These are phyloP conservation scores for Aphodius sticticus DNA, from an alignment of 2,888 invertebrate genomes.

Conservation along the genomic window DNA sequence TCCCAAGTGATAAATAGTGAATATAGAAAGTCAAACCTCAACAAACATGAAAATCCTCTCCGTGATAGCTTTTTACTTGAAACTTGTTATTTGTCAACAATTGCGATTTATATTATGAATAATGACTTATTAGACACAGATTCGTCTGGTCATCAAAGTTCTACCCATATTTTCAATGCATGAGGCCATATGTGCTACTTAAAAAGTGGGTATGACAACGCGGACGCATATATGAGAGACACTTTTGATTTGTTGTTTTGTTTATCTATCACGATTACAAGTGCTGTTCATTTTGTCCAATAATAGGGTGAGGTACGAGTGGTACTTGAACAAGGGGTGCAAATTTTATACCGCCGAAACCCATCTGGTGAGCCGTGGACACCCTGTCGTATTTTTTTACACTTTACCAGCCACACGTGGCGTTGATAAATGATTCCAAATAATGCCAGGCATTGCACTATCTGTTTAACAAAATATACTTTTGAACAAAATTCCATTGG, in stretches of 20 bases:
- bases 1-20: no score
- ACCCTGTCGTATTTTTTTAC: not conserved
- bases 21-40: no score
- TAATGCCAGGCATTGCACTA: not conserved
- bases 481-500: no score
- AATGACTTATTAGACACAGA: no score
- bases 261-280: conserved; percentile 45
- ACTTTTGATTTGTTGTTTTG: conserved; percentile 32
- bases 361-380: conserved; percentile 34
- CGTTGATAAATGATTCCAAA: not conserved
- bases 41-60: no score
- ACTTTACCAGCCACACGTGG: not conserved
- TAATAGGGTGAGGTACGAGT: conserved; percentile 40
- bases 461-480: not conserved
- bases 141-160: no score
- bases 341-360: conserved; percentile 32
- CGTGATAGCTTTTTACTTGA: no score
- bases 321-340: conserved; percentile 39
- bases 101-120: no score
- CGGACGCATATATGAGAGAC: not conserved
- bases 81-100: no score
- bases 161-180: no score
- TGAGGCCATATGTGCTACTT: not conserved
- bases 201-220: not conserved
- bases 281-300: conserved; percentile 43